These are phyloP conservation scores for Paraplagusia blochii DNA, from an alignment of 2,113 vertebrate genomes.

Conservation along the genomic window DNA sequence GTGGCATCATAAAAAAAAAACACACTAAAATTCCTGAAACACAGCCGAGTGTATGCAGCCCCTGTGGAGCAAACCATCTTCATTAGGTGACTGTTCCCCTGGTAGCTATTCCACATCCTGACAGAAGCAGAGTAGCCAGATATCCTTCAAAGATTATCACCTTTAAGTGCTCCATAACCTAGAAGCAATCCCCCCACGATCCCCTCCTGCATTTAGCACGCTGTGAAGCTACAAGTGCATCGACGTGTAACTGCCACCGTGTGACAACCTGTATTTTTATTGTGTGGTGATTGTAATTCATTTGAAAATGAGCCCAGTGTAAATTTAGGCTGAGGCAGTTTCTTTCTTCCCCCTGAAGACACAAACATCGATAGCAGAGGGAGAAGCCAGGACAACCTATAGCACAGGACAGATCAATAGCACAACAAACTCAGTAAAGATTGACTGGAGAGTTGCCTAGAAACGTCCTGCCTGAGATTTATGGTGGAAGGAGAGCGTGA, in stretches of 20 bases:
- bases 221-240: slow-evolving; percentile 15
- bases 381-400: slow-evolving; percentile 61
- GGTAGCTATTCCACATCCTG: slow-evolving; percentile 38
- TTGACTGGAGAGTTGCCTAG: slow-evolving; percentile 66
- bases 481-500: slow-evolving; percentile 33
- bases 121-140: slow-evolving; percentile 18
- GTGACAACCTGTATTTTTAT: slow-evolving; percentile 49
- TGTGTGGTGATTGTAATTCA: slow-evolving; percentile 49
- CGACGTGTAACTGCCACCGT: slow-evolving; percentile 28
- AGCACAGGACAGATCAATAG: slow-evolving; percentile 62
- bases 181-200: slow-evolving; percentile 10
- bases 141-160: slow-evolving; percentile 48
- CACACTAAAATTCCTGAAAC: slow-evolving; percentile 21
- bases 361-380: slow-evolving; percentile 55
- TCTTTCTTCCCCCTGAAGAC: slow-evolving; percentile 46
- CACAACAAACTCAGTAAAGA: slow-evolving; percentile 71
- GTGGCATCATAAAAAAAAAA: slow-evolving; percentile 10
- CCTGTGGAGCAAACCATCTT: slow-evolving; percentile 42
- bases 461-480: slow-evolving; percentile 59
- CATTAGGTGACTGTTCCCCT: slow-evolving; percentile 50
- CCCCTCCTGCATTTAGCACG: slow-evolving; percentile 7
- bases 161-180: slow-evolving; percentile 40
- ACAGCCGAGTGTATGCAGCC: slow-evolving; percentile 12
- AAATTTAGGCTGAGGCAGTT: slow-evolving; percentile 54
- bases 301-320: slow-evolving; percentile 50